Evolutionary conservation across 2,797 vertebrate genomes (phyloP), one percentile per base, ranked within the genome.

Genomic region (Sebastes minor): DNA sequence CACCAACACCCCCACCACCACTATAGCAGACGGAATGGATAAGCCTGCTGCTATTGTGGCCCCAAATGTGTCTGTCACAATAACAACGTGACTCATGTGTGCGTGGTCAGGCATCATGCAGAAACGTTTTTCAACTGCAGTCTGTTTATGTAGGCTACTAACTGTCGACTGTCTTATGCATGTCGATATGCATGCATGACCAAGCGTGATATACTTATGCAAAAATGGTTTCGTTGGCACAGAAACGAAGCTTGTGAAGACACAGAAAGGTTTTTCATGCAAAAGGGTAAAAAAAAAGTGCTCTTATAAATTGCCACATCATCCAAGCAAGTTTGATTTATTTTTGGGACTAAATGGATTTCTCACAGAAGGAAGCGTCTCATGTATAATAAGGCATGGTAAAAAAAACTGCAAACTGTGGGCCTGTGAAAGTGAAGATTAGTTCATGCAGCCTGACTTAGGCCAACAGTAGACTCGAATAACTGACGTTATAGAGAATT

Each of bases 161-260:
- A 42, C 38, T 46, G 42, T 46, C 16, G 14, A 46, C 46, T 64
- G 61, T 57, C 16, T 71, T 60, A 4, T 30, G 18, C 11, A 38
- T 38, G 35, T 70, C 46, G 88, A 74, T 9, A 61, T 60, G 89
- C 82, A 68, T 75, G 86, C 78, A 77, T 74, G 73, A 18, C 66
- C 49, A 83, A 90, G 88, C 90, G 85, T 89, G 89, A 73, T 83
- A 81, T 82, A 74, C 53, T 80, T 69, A 91, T 89, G 91, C 92
- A 92, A 92, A 91, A 62, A 53, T 1, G n/a, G 90, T 91, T 93
- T 92, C 90, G 84, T 35, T 85, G 64, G 23, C 64, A 35, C 74
- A 57, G 82, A 90, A 88, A 90, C 71, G 55, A 64, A 64, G 68
- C 30, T 77, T 67, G 56, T 32, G 32, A 78, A 66, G 30, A 64